Conservation (phyloP, 2,888 invertebrate genomes). For the Pristionchus japonicus region DNA sequence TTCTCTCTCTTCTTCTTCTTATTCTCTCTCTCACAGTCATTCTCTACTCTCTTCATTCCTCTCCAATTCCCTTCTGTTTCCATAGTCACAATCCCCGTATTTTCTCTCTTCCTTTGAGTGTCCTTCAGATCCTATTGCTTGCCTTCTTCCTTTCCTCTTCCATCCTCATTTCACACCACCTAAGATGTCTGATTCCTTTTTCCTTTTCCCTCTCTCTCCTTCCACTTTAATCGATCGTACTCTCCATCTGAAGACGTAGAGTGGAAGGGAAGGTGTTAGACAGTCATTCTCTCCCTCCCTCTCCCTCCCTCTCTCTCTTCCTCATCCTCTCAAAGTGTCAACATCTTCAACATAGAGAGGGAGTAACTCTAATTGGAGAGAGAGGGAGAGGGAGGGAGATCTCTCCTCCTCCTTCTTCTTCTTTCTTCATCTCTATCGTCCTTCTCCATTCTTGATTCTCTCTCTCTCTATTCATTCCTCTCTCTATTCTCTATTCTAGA, state of each 20-base stretch:
- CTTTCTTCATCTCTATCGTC: slow-evolving; percentile 2
- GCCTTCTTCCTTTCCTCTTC: slow-evolving; percentile 48
- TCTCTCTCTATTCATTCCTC: not conserved
- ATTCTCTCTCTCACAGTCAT: not conserved
- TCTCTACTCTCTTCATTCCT: slow-evolving; percentile 40
- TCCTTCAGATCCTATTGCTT: slow-evolving; percentile 42
- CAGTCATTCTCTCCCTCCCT: slow-evolving; percentile 29
- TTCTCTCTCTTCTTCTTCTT: slow-evolving; percentile 9
- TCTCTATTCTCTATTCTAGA: slow-evolving; percentile 11
- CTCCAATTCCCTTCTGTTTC: slow-evolving; percentile 31
- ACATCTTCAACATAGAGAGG: slow-evolving; percentile 28
- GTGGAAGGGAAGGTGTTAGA: slow-evolving; percentile 16
- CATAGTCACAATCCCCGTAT: slow-evolving; percentile 39
- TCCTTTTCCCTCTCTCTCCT: slow-evolving; percentile 25
- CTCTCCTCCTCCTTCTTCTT: not conserved
- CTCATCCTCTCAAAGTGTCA: slow-evolving; percentile 29
- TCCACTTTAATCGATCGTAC: slow-evolving; percentile 47
- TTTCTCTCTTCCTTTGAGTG: not conserved
- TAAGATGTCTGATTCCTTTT: slow-evolving; percentile 50
- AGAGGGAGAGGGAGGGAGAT: not conserved
- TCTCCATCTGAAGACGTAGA: slow-evolving; percentile 7
- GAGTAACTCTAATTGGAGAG: slow-evolving; percentile 11
- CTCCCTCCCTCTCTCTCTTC: not conserved
- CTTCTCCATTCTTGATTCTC: slow-evolving; percentile 19
- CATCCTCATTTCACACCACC: slow-evolving; percentile 52